Evolutionary conservation across 2,797 vertebrate species (phyloP), one percentile per base, ranked within the genome.

Genomic region (Pantherophis vulpinus): DNA sequence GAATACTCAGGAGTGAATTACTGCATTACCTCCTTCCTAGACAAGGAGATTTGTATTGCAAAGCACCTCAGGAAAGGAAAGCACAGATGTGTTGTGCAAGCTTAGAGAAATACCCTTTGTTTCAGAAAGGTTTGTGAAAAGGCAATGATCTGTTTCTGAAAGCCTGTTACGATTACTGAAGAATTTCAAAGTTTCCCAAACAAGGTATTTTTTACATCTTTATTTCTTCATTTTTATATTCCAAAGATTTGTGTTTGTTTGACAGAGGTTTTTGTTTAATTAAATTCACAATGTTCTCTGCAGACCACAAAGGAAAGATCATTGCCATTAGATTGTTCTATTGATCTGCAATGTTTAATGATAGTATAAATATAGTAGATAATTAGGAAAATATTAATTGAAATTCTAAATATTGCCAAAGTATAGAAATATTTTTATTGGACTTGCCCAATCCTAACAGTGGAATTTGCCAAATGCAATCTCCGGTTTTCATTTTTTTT

Each of bases 211-310:
- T 88, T 37, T 18, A 83, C 86, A 88, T 86, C 89, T 88, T 88
- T 56, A 93, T 91, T 63, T 61, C 61, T 93, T 88, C n/a, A 63
- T 56, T 86, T 37, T 37, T 79, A 90, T 9, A 70, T 87, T 90
- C 29, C 16, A 63, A 93, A 90, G 70, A n/a, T 54, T 66, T 60
- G 42, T 86, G n/a, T 86, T 66, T 54, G 90, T 42, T 86, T 74
- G 29, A 23, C 18, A 51, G n/a, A 12, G 4, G 10, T 12, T 83
- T 90, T 93, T 70, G 14, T 60, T 56, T 87, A 93, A 47, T 90
- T 87, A 90, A 58, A 20, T 87, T 90, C 60, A 59, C 61, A 70
- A 90, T 32, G 11, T 55, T 90, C 10, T 47, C 37, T 47, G 20
- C 9, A 83, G 20, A 79, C 0, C 18, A 47, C 9, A 47, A 83